Base-by-base conservation (phyloP, 2,888 invertebrate species). In the Agonopterix subpropinquella region DNA sequence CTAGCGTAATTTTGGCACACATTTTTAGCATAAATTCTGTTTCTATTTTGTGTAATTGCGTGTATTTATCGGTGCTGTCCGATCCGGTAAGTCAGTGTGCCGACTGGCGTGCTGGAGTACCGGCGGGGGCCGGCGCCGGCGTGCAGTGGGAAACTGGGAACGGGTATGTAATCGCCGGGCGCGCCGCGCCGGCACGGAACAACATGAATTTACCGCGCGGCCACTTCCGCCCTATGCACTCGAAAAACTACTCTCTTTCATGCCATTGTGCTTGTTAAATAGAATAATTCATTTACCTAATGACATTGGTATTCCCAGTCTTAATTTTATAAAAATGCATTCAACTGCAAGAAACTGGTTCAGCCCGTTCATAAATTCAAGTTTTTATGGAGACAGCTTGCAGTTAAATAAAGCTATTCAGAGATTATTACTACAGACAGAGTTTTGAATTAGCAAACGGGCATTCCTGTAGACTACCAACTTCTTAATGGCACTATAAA, bases 101-200 rank as follows among this genome's bases (percentile, higher is more conserved):
- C 10, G 11, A 11, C 45, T 51, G 61, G 55, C 43, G 53, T 50
- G 53, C 15, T 37, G 11, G 18, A 37, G 45, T 61, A 18, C 44
- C 28, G 28, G 28, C 28, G 28, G n/a, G n/a, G n/a, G 28, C 28
- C n/a, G 39, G 1, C 1, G 9, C 3, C 37, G 37, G 13, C 61
- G 55, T 54, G 54, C 55, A 52, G 50, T 58, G 48, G 51, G 58
- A 67, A 73, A 52, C 50, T 58, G 48, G 51, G 58, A 67, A 73
- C 67, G 66, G 63, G 67, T 66, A 67, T 70, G 71, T 66, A 70
- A 71, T 68, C 70, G 63, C 61, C 62, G 59, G 55, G 61, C 64
- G 11, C 42, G 42, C 56, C 64, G 11, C 42, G 42, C 56, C 61
- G 59, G 56, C 55, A 63, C 47, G 56, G 62, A 60, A n/a, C 42